Evolutionary conservation across 1,140 invertebrate genomes (phyloP), one percentile per base, ranked within the genome.

Genomic region (Cotesia glomerata): DNA sequence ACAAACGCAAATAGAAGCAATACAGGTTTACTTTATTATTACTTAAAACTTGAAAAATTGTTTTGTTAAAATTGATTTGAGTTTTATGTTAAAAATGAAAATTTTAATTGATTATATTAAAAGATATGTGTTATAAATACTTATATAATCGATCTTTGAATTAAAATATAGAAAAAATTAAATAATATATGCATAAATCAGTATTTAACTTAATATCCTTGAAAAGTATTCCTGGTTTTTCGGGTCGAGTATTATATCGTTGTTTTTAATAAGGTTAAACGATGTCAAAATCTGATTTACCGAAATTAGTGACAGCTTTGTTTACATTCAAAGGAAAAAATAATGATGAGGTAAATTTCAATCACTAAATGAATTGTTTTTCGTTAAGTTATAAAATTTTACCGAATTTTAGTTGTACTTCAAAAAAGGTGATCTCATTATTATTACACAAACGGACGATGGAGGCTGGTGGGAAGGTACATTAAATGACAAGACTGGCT

Each of bases 381-480:
- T 64, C 49, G 62, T 54, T 54, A 34, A 36, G n/a, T 69, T 18
- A 45, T 52, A n/a, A 39, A 4, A 62, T 69, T 69, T 8, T 35
- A 18, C 34, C 54, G n/a, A 67, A 14, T 58, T 90, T 65, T 82
- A 96, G 95, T 85, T 99, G 75, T 97, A 95, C 82, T 98, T 99
- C 84, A 94, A 94, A 77, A 98, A 98, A 87, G 97, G 97, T 62
- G 97, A 99, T 87, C 90, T 98, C 61, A 98, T 99, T 73, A 97
- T 96, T 13, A 93, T 99, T 36, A 98, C 97, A 13, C 89, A 90
- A 67, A 87, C 87, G 34, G 94, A 96, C 79, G 93, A 98, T 83
- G 97, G 97, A 61, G 97, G 96, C 34, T 98, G 97, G 91, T 99
- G 97, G 97, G 97, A 99, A 88, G 98, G 97, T 13, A 98, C 97